These are phyloP conservation scores for Lamprotornis superbus DNA, from an alignment of 2,113 vertebrate species.

Conservation along the genomic window DNA sequence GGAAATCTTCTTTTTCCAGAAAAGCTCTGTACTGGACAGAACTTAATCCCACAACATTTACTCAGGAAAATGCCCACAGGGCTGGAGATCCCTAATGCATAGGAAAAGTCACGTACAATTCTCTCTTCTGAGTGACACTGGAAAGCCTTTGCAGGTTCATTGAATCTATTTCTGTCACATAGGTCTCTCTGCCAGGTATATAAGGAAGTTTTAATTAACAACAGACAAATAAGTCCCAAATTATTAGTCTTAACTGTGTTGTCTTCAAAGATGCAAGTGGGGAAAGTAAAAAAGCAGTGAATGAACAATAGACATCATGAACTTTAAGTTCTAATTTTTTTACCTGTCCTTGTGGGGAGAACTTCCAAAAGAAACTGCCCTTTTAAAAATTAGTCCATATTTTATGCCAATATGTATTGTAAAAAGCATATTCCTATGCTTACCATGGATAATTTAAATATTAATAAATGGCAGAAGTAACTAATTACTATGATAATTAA, in stretches of 20 bases:
- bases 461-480: not conserved
- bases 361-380: not conserved
- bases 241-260: not conserved
- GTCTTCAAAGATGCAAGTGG: not conserved
- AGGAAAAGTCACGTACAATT: not conserved
- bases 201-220: not conserved
- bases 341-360: not conserved
- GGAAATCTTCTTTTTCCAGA: not conserved
- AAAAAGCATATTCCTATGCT: not conserved
- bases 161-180: not conserved
- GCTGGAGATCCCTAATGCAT: not conserved
- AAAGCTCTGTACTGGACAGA: not conserved
- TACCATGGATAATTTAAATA: not conserved
- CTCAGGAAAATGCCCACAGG: not conserved
- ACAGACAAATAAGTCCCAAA: not conserved
- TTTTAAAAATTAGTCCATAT: not conserved
- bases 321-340: not conserved
- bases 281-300: not conserved
- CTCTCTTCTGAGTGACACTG: not conserved
- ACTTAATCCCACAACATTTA: not conserved
- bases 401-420: not conserved
- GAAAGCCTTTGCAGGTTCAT: not conserved
- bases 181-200: not conserved
- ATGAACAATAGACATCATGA: not conserved
- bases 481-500: not conserved